phyloP scores from a whole-genome alignment of 2,113 vertebrate species.

The Micronycteris hirsuta region DNA sequence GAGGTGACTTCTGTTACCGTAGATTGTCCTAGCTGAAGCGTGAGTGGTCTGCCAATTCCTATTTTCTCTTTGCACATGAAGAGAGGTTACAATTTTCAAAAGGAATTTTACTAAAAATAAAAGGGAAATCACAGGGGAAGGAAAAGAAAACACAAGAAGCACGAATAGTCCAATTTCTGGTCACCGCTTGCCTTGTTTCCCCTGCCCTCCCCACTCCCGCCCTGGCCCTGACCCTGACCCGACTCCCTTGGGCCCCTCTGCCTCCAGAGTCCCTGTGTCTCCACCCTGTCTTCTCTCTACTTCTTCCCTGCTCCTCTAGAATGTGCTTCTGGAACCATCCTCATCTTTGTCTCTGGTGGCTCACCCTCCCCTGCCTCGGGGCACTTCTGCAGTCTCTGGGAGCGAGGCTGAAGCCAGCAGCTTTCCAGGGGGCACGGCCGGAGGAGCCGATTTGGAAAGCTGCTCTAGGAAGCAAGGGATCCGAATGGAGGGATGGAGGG shows the following conservation, averaged over 20 bases:
- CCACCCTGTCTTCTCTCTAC: not conserved
- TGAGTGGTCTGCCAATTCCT: not conserved
- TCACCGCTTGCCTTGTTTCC: not conserved
- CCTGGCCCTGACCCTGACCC: no score
- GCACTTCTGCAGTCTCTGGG: not conserved
- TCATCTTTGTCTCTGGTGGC: not conserved
- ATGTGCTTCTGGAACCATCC: not conserved
- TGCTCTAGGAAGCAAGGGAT: not conserved
- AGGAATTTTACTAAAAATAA: not conserved
- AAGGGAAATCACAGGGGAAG: not conserved
- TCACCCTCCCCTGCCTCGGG: not conserved
- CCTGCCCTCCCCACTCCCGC: no score
- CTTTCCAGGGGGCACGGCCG: not conserved
- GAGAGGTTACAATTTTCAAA: not conserved
- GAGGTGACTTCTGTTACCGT: not conserved
- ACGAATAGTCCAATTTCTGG: not conserved
- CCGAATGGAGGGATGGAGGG: not conserved
- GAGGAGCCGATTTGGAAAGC: not conserved
- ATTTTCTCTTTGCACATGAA: not conserved
- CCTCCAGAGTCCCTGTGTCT: not conserved
- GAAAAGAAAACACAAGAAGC: not conserved
- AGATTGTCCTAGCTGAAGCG: not conserved
- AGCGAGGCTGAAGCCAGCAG: not conserved
- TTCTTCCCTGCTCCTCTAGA: rapidly evolving
- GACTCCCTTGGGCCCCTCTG: no score